phyloP scores from a whole-genome alignment of 92 coral and sea anemone species.

The Chrysogorgia sp. region DNA sequence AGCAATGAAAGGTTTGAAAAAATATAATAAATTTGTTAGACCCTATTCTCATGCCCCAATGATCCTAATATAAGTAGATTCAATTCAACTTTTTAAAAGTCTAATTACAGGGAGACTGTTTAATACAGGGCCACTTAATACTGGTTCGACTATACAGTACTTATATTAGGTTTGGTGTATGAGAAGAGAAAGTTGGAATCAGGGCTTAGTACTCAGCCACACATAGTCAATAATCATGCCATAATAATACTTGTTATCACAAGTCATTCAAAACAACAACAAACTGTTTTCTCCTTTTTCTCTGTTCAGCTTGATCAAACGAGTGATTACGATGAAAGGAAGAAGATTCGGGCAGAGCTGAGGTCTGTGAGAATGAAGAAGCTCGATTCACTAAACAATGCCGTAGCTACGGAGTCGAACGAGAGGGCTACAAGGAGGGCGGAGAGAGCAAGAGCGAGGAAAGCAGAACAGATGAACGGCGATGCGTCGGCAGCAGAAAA shows the following conservation, averaged over 20 bases:
- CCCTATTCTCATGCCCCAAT: too few relatives aligned
- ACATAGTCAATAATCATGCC: neutral
- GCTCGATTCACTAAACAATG: slow-evolving; percentile 71
- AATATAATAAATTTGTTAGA: too few relatives aligned
- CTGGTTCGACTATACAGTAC: too few relatives aligned
- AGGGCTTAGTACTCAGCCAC: neutral
- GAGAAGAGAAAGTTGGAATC: too few relatives aligned
- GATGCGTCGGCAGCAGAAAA: slow-evolving; percentile 8
- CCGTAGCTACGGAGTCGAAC: slow-evolving; percentile 43
- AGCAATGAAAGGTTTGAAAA: too few relatives aligned
- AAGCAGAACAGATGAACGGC: neutral
- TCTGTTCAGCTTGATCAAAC: slow-evolving; percentile 80
- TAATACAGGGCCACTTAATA: too few relatives aligned
- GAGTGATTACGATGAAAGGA: slow-evolving; percentile 79
- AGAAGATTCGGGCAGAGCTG: slow-evolving; percentile 84
- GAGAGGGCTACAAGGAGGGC: slow-evolving; percentile 41
- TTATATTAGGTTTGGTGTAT: too few relatives aligned
- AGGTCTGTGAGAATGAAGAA: slow-evolving; percentile 82
- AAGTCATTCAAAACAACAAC: neutral
- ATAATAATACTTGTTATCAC: neutral
- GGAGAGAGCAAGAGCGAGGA: slow-evolving; percentile 37
- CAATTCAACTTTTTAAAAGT: too few relatives aligned
- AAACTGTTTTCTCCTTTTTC: neutral
- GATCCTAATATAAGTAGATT: too few relatives aligned
- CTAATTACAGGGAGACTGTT: too few relatives aligned